A percentile compares a stretch with the other conserved stretches of the same genome.
These are phyloP conservation scores for Stichopus horrens DNA, from an alignment of 53 echinoderm and acorn worm genomes.

Conservation along the genomic window DNA sequence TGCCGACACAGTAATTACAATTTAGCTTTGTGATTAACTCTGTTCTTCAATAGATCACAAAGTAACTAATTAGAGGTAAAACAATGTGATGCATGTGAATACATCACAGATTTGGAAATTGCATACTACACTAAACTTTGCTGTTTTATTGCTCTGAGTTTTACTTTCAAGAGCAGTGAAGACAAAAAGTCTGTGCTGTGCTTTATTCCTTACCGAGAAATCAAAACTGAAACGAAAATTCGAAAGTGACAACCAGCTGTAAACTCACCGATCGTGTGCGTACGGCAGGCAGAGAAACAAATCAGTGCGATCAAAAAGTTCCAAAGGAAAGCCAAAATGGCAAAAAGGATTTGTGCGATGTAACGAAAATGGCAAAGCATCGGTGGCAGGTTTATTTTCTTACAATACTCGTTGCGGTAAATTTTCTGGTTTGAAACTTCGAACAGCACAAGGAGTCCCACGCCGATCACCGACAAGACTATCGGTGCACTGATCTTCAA, in stretches of 20 bases:
- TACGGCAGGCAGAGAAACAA: conserved; percentile 88
- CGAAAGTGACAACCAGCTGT: neutral
- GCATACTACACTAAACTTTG: too few species aligned
- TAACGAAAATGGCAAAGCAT: conserved; percentile 76
- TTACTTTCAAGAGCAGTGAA: too few species aligned
- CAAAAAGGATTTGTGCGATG: conserved; percentile 61
- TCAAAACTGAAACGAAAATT: too few species aligned
- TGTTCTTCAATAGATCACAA: too few species aligned
- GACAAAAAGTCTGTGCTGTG: too few species aligned
- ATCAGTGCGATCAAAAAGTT: conserved; percentile 80
- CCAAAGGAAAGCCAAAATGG: conserved; percentile 73
- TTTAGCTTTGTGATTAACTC: too few species aligned
- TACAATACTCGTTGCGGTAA: conserved; percentile 55
- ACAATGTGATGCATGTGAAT: too few species aligned
- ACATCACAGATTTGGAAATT: too few species aligned
- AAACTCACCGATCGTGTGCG: conserved; percentile 94
- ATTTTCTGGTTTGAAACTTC: conserved; percentile 33
- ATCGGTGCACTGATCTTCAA: conserved; percentile 76
- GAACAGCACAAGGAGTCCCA: conserved; percentile 72
- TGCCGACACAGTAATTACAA: too few species aligned
- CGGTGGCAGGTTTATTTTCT: conserved; percentile 55
- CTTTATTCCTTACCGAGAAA: too few species aligned
- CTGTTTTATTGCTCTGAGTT: too few species aligned
- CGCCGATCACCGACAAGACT: conserved; percentile 52
- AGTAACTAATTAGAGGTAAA: too few species aligned